Evolutionary conservation across 2,113 vertebrate genomes (phyloP).

Genomic region (Aegithalos caudatus): DNA sequence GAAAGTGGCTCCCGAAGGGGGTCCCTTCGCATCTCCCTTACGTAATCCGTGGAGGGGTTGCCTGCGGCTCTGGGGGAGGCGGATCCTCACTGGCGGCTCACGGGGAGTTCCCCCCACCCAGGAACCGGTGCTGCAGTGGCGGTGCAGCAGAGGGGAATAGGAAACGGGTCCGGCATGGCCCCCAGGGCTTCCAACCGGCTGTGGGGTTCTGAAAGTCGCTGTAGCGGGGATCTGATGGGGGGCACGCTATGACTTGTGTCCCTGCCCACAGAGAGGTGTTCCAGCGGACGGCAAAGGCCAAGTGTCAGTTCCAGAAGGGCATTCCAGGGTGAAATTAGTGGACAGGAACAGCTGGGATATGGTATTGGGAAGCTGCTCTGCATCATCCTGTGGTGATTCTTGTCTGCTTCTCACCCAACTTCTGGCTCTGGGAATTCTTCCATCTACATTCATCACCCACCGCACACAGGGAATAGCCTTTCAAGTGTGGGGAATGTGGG

Average conservation of each 20-base stretch:
- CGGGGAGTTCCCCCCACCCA: too few species aligned
- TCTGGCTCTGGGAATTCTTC: not conserved
- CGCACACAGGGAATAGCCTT: not conserved
- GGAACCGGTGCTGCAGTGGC: not conserved
- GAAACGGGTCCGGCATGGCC: not conserved
- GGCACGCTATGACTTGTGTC: not conserved
- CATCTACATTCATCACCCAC: not conserved
- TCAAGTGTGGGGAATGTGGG: too few species aligned
- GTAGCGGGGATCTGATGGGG: not conserved
- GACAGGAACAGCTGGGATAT: not conserved
- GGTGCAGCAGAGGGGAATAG: not conserved
- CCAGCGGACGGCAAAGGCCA: fast-evolving
- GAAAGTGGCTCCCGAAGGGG: not conserved
- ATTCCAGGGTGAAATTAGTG: not conserved
- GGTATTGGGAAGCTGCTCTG: fast-evolving
- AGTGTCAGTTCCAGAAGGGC: not conserved
- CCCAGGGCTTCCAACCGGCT: not conserved
- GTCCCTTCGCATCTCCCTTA: not conserved
- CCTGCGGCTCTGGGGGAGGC: not conserved
- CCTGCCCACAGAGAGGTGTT: not conserved
- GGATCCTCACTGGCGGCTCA: not conserved
- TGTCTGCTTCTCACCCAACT: not conserved
- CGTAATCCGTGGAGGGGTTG: not conserved
- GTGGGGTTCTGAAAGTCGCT: not conserved
- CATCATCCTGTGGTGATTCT: not conserved